Conservation (phyloP, 2,797 vertebrate species). For the Pelobates cultripes region DNA sequence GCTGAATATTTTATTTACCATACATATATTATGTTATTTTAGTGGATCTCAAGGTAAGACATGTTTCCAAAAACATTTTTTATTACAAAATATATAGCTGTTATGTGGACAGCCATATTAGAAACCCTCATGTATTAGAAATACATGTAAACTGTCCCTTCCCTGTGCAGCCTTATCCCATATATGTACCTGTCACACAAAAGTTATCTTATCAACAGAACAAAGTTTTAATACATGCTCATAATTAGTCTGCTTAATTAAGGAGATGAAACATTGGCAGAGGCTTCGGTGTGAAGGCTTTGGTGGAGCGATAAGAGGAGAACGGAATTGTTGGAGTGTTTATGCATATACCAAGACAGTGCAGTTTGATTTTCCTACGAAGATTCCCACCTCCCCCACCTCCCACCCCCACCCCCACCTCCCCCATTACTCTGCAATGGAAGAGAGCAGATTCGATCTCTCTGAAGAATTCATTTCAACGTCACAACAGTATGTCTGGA, state of each 20-base stretch:
- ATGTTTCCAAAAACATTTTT: too few species aligned
- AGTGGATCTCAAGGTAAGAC: too few species aligned
- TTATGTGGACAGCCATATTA: too few species aligned
- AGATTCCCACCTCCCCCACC: constrained; percentile 1
- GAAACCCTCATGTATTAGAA: too few species aligned
- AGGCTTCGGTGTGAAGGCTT: constrained; percentile 43
- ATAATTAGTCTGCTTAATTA: constrained; percentile 56
- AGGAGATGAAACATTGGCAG: constrained; percentile 53
- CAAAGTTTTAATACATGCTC: constrained; percentile 46
- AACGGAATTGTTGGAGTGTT: constrained; percentile 47
- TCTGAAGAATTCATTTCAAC: constrained; percentile 39
- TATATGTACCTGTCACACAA: constrained; percentile 9
- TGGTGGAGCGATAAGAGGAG: constrained; percentile 45
- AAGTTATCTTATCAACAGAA: constrained; percentile 50
- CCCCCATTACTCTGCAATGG: constrained; percentile 24
- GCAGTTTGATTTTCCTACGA: constrained; percentile 40
- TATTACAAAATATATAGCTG: too few species aligned
- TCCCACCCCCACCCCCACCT: constrained; percentile 15
- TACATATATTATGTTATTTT: too few species aligned
- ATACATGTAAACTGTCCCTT: not conserved
- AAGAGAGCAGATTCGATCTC: constrained; percentile 41
- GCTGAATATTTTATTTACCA: too few species aligned
- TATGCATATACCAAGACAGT: constrained; percentile 27
- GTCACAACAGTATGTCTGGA: constrained; percentile 43
- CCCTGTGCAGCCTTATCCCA: not conserved